Evolutionary conservation across 2,888 invertebrate genomes (phyloP).

Genomic region (Rosalia funebris): DNA sequence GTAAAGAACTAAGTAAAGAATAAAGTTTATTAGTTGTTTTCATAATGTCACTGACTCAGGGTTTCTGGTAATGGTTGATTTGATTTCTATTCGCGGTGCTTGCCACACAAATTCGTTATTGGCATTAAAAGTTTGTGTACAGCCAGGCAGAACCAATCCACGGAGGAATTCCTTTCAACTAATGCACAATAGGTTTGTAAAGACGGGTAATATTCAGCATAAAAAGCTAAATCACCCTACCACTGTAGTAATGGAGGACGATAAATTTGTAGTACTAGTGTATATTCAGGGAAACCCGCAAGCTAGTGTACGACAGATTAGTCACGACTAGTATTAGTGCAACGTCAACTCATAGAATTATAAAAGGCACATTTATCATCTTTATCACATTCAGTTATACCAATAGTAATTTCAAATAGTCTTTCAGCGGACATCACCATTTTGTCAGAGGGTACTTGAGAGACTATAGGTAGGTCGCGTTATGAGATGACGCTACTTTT

Average conservation of each 20-base stretch:
- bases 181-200: background rate
- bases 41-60: background rate
- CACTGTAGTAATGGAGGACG: background rate
- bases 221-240: background rate
- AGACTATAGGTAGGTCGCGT: background rate
- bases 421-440: background rate
- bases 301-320: background rate
- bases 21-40: background rate
- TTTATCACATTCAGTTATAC: too few relatives aligned
- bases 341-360: conserved; percentile 1
- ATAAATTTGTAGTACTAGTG: conserved; percentile 1
- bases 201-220: conserved; percentile 2
- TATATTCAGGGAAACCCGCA: conserved; percentile 4
- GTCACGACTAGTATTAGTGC: background rate
- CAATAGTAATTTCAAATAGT: background rate
- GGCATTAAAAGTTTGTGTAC: background rate
- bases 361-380: too few relatives aligned
- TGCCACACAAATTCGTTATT: too few relatives aligned
- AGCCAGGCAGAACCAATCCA: conserved; percentile 1
- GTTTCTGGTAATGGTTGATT: background rate
- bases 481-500: background rate
- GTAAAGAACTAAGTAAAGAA: background rate
- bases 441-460: conserved; percentile 4
- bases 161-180: conserved; percentile 2
- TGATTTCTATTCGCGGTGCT: background rate